Percentiles rank a stretch among this genome's conserved stretches.
Evolutionary conservation across 2,797 vertebrate species (phyloP).

Genomic region (Menidia menidia): DNA sequence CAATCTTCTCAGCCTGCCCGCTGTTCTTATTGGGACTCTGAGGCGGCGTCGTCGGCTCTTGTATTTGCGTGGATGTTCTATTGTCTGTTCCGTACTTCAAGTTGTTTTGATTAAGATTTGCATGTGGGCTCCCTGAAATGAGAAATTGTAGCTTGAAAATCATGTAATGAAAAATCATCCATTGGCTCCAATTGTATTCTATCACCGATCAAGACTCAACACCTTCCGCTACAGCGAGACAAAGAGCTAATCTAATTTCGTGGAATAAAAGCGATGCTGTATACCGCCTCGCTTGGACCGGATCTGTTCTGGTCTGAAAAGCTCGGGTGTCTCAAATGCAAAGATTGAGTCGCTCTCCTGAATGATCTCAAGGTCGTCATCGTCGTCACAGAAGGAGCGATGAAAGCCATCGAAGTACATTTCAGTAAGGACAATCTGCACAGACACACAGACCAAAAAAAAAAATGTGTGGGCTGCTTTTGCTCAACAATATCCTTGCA

Average conservation of each 20-base stretch:
- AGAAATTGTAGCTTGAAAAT: neutral
- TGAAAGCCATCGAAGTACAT: slow-evolving; percentile 99
- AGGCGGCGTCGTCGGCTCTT: slow-evolving; percentile 80
- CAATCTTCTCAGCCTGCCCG: slow-evolving; percentile 87
- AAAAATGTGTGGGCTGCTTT: neutral
- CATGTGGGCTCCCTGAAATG: slow-evolving; percentile 87
- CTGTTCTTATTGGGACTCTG: slow-evolving; percentile 82
- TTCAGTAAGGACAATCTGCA: slow-evolving; percentile 96
- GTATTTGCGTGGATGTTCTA: slow-evolving; percentile 84
- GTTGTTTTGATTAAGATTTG: slow-evolving; percentile 97
- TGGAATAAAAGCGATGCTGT: slow-evolving; percentile 45
- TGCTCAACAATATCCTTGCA: neutral
- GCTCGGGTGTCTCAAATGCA: slow-evolving; percentile 97
- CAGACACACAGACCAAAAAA: slow-evolving; percentile 3
- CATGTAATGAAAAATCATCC: too few species aligned
- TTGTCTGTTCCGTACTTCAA: slow-evolving; percentile 90
- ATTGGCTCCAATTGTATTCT: neutral
- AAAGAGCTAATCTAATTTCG: slow-evolving; percentile 35
- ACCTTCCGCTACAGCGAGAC: slow-evolving; percentile 8
- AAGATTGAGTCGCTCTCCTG: slow-evolving; percentile 98
- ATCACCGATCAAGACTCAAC: slow-evolving; percentile 39
- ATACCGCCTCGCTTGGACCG: slow-evolving; percentile 90
- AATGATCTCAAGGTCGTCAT: slow-evolving; percentile 94
- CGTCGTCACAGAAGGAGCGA: slow-evolving; percentile 96
- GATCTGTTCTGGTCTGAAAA: slow-evolving; percentile 93